Evolutionary conservation across 2,113 vertebrate genomes (phyloP).

Genomic region (Elephantulus edwardii): DNA sequence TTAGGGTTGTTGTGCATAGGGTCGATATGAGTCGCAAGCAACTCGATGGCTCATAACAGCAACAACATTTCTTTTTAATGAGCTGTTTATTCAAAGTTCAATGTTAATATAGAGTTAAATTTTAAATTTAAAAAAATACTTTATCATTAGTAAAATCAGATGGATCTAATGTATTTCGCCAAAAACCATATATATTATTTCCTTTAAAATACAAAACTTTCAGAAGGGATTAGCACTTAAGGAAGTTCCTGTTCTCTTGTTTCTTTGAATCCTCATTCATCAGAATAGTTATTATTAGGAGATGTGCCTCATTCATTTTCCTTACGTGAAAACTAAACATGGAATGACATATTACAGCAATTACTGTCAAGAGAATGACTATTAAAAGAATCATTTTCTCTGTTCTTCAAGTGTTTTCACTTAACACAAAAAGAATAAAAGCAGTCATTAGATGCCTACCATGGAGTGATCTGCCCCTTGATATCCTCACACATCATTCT

Average conservation of each 20-base stretch:
- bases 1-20: too few species aligned
- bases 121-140: neutral
- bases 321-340: slow-evolving; percentile 57
- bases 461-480: slow-evolving; percentile 2
- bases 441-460: slow-evolving; percentile 41
- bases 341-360: slow-evolving; percentile 48
- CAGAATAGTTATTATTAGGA: slow-evolving; percentile 59
- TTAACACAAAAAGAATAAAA: slow-evolving; percentile 62
- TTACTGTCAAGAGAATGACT: slow-evolving; percentile 72
- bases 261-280: slow-evolving; percentile 56
- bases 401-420: slow-evolving; percentile 57
- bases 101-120: neutral
- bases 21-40: too few species aligned
- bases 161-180: neutral
- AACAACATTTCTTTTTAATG: slow-evolving; percentile 18
- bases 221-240: slow-evolving; percentile 33
- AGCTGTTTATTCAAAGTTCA: neutral
- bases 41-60: too few species aligned
- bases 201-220: slow-evolving; percentile 45
- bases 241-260: slow-evolving; percentile 36
- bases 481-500: neutral
- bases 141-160: slow-evolving; percentile 39
- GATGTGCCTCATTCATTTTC: slow-evolving; percentile 55
- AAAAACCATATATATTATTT: slow-evolving; percentile 9
- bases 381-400: slow-evolving; percentile 58